Conservation (phyloP, 2,888 invertebrate species). For the Pinctada fucata region DNA sequence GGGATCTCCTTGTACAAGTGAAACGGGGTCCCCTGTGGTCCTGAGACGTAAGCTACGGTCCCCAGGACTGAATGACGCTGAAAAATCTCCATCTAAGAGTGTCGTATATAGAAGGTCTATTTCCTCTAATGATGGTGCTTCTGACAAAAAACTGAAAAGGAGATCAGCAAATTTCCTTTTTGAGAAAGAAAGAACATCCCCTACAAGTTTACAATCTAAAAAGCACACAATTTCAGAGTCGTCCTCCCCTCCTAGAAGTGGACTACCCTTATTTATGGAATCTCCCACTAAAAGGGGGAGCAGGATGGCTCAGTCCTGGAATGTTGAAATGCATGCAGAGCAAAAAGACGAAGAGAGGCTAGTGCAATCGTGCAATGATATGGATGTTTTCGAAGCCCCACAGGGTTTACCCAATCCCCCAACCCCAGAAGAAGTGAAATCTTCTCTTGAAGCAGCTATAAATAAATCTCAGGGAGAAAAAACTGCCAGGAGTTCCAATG, state of each 20-base stretch:
- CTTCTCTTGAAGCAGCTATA: slow-evolving; percentile 20
- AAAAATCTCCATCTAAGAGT: slow-evolving; percentile 48
- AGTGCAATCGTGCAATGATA: slow-evolving; percentile 56
- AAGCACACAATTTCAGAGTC: slow-evolving; percentile 49
- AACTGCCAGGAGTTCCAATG: not conserved
- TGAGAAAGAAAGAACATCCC: slow-evolving; percentile 49
- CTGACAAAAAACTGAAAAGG: slow-evolving; percentile 62
- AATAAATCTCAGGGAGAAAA: slow-evolving; percentile 15
- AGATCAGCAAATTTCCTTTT: slow-evolving; percentile 65
- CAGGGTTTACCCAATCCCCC: slow-evolving; percentile 34
- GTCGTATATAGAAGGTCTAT: slow-evolving; percentile 53
- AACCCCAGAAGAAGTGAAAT: slow-evolving; percentile 29
- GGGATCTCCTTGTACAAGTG: slow-evolving; percentile 56
- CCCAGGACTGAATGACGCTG: slow-evolving; percentile 51
- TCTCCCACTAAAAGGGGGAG: not conserved
- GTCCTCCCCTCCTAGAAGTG: slow-evolving; percentile 37
- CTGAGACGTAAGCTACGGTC: slow-evolving; percentile 48
- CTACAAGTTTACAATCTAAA: slow-evolving; percentile 47
- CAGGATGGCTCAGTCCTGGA: slow-evolving; percentile 54
- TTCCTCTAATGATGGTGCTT: slow-evolving; percentile 50
- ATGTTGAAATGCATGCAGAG: slow-evolving; percentile 12
- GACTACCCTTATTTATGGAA: slow-evolving; percentile 25
- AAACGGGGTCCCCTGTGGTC: slow-evolving; percentile 52
- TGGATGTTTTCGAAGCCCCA: slow-evolving; percentile 43
- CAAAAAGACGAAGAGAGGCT: slow-evolving; percentile 37